Evolutionary conservation across 2,113 vertebrate species (phyloP).

Genomic region (Apeltes quadracus): DNA sequence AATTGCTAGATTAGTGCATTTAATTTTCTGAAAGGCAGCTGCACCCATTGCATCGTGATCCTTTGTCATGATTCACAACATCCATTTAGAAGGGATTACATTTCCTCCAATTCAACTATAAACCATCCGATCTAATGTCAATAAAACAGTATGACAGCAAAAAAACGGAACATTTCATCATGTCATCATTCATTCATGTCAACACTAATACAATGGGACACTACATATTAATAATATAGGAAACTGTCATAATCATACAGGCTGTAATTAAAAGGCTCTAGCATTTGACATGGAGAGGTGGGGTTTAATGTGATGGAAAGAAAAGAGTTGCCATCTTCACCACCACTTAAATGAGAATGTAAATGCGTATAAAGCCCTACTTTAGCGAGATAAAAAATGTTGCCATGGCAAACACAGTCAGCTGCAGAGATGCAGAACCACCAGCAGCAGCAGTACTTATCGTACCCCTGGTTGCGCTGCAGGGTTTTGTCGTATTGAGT

Average conservation of each 20-base stretch:
- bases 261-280: neutral
- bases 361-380: too few relatives aligned
- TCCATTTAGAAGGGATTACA: neutral
- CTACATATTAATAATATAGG: neutral
- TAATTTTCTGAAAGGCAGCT: neutral
- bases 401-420: too few relatives aligned
- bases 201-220: neutral
- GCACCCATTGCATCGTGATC: neutral
- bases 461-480: neutral
- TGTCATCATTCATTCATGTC: neutral
- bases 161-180: too few relatives aligned
- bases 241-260: neutral
- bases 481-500: neutral
- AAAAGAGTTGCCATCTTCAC: neutral
- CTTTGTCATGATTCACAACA: neutral
- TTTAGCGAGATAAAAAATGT: neutral
- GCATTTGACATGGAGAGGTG: neutral
- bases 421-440: neutral
- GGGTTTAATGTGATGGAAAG: neutral
- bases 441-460: neutral
- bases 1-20: neutral
- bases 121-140: neutral
- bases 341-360: too few relatives aligned
- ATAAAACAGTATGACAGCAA: neutral
- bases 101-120: neutral